Percentiles rank a stretch among this genome's conserved stretches.
Conservation (phyloP, 1,140 invertebrate genomes). For the Zeugodacus cucurbitae region DNA sequence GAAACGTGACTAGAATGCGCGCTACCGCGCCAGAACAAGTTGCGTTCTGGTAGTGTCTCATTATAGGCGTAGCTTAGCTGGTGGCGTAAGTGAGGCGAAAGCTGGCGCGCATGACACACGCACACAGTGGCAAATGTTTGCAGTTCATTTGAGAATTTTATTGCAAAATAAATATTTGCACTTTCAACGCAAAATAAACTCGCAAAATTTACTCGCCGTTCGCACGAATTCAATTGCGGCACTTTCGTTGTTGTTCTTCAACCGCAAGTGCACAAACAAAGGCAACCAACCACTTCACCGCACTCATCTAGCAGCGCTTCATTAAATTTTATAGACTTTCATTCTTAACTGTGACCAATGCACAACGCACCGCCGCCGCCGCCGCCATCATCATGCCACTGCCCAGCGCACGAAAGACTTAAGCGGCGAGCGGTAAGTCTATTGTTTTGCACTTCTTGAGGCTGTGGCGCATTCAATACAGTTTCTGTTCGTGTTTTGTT, state of each 20-base stretch:
- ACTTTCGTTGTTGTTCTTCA: not conserved
- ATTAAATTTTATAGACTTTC: constrained; percentile 30
- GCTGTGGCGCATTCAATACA: not conserved
- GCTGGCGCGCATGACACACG: not conserved
- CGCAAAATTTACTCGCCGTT: not conserved
- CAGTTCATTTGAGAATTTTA: not conserved
- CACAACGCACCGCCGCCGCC: not conserved
- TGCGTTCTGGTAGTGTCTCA: constrained; percentile 7
- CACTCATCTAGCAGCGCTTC: not conserved
- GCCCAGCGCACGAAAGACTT: not conserved
- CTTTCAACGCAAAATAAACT: not conserved
- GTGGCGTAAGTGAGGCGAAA: not conserved
- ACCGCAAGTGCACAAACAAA: not conserved
- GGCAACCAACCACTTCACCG: not conserved
- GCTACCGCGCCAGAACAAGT: not conserved
- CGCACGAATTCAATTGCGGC: not conserved
- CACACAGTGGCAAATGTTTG: not conserved
- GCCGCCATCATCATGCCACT: not conserved
- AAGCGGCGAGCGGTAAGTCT: not conserved
- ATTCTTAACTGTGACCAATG: not conserved
- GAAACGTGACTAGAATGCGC: constrained; percentile 11
- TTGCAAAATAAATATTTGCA: constrained; percentile 24
- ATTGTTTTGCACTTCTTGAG: not conserved
- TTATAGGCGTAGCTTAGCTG: not conserved
- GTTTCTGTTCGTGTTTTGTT: not conserved